Evolutionary conservation across 64 coral and sea anemone genomes (phyloP), one percentile per base, ranked within the genome.

Genomic region (Montipora efflorescens): DNA sequence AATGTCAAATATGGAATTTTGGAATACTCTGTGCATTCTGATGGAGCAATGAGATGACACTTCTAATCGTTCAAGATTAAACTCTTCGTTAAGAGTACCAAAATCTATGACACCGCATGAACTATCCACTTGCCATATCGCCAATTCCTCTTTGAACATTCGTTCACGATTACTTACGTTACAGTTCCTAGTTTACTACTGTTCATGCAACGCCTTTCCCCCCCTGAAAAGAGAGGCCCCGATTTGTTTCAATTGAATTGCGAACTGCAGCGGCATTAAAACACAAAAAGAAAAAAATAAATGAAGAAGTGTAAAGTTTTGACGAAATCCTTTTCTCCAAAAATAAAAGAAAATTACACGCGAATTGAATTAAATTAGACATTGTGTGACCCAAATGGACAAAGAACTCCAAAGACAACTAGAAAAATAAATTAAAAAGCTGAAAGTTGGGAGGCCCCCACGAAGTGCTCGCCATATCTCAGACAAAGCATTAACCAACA

Each of bases 1-100:
- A 84, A 84, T 67, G 59, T 47, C 2, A 67, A 67, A 67, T 67
- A 47, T 67, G 58, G 59, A 67, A 16, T 47, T n/a, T 13, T 45
- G 74, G 8, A 76, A 25, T 14, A 76, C 23, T 25, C 0, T 46
- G 25, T 76, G 74, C 74, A 76, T 76, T 76, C 28, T 45, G 74
- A 14, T 76, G 10, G 28, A 28, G 11, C 74, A 12, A 8, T 8
- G 12, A 76, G 36, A 76, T 10, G 25, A 45, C 74, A 76, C 36
- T 76, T 76, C 25, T 76, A 76, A 76, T 76, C 36, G 74, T 45
- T 76, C 7, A 76, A 20, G 74, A 46, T 76, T 76, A 46, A 45
- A 46, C 12, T 46, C 25, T 11, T 76, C 8, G 12, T 46, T 14
- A 76, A 71, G 74, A 23, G 74, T 46, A 76, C 44, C 36, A 76